Percentiles rank a stretch among this genome's conserved stretches.
phyloP scores from a whole-genome alignment of 2,888 invertebrate species.

The Eupithecia pulchellata region DNA sequence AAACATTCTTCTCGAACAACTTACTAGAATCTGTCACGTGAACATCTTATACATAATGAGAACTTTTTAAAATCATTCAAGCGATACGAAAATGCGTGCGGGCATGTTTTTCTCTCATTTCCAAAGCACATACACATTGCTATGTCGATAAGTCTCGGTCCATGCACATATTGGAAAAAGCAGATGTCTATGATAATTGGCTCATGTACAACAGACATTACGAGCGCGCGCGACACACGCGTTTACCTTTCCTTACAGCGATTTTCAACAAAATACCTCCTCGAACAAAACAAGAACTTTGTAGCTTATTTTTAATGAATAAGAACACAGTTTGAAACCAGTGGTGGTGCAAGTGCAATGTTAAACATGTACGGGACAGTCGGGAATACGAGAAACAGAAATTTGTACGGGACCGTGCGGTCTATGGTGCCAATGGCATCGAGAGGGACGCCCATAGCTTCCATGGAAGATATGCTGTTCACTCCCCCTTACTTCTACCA shows the following conservation, averaged over 20 bases:
- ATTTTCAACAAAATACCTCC: not conserved
- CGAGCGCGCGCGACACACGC: not conserved
- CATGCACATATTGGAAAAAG: constrained; percentile 81
- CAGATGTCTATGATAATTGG: constrained; percentile 82
- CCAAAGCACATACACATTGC: constrained; percentile 66
- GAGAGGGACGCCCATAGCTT: constrained; percentile 63
- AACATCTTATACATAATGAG: constrained; percentile 55
- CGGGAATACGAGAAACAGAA: constrained; percentile 62
- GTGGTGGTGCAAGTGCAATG: constrained; percentile 56
- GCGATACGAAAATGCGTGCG: constrained; percentile 72
- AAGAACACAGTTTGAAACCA: constrained; percentile 51
- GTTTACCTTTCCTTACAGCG: not conserved
- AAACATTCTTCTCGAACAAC: constrained; percentile 30
- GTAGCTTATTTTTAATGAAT: constrained; percentile 80
- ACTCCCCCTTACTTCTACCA: constrained; percentile 79
- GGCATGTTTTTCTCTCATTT: constrained; percentile 72
- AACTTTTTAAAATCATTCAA: constrained; percentile 78
- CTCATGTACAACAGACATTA: not conserved
- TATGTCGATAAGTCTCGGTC: constrained; percentile 77
- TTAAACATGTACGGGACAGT: constrained; percentile 68
- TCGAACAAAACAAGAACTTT: constrained; percentile 30
- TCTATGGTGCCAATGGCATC: constrained; percentile 64
- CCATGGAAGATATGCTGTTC: constrained; percentile 70
- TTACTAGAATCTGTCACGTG: constrained; percentile 41
- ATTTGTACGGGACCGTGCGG: constrained; percentile 77